These are phyloP conservation scores for Phortica variegata DNA, from an alignment of 1,140 invertebrate genomes.

Conservation along the genomic window DNA sequence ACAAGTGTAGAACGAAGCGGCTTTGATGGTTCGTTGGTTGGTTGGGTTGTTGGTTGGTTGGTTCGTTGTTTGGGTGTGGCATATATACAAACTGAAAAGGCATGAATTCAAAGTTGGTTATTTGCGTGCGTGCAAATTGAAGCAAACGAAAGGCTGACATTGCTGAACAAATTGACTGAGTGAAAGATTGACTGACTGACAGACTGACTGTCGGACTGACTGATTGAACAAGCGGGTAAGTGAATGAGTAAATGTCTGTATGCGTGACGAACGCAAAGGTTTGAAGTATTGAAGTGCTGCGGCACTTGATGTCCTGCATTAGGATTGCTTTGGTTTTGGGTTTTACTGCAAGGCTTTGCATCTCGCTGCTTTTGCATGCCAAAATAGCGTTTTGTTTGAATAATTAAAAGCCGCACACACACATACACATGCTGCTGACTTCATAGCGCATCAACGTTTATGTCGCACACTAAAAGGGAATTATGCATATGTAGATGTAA, in stretches of 20 bases:
- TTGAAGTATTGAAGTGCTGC: slow-evolving; percentile 1
- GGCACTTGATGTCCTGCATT: slow-evolving; percentile 6
- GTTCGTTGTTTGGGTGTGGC: too few species aligned
- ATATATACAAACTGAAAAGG: neutral
- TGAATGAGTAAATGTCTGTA: slow-evolving; percentile 15
- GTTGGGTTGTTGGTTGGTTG: too few species aligned
- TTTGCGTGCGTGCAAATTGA: slow-evolving; percentile 18
- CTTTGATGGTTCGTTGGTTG: too few species aligned
- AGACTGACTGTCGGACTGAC: neutral
- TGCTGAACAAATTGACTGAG: neutral
- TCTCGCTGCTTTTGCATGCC: slow-evolving; percentile 16
- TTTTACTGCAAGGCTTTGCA: too few species aligned
- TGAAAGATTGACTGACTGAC: neutral
- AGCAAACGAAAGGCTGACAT: slow-evolving; percentile 21
- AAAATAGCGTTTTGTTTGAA: slow-evolving; percentile 46
- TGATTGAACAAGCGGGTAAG: neutral
- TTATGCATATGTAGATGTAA: slow-evolving; percentile 52
- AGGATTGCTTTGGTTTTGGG: too few species aligned
- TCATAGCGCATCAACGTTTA: slow-evolving; percentile 21
- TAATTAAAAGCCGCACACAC: slow-evolving; percentile 40
- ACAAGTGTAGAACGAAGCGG: neutral
- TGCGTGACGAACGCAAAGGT: slow-evolving; percentile 15
- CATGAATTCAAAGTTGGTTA: neutral
- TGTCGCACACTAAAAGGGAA: slow-evolving; percentile 38
- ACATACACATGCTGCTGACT: slow-evolving; percentile 8